phyloP scores from a whole-genome alignment of 2,888 invertebrate species.

The Nemoura dubitans region DNA sequence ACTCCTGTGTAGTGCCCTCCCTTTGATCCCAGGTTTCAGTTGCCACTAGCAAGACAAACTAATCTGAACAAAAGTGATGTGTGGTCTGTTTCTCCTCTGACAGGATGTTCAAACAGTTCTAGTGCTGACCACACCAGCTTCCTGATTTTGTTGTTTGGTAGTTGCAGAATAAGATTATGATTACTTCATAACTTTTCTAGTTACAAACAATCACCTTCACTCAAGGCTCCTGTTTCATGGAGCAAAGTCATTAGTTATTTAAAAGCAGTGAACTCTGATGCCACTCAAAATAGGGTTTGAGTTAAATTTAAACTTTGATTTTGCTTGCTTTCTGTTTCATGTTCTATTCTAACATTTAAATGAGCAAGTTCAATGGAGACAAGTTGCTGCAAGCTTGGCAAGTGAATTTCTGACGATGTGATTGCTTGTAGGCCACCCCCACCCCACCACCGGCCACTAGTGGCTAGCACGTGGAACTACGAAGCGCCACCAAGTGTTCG shows the following conservation, averaged over 20 bases:
- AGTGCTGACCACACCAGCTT: background rate
- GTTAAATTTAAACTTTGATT: background rate
- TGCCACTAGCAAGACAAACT: background rate
- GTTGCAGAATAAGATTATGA: background rate
- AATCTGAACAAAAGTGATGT: background rate
- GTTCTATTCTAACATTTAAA: background rate
- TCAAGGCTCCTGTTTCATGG: background rate
- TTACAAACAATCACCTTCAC: background rate
- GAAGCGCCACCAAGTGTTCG: slow-evolving; percentile 52
- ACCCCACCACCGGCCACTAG: slow-evolving; percentile 46
- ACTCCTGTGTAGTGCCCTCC: no score
- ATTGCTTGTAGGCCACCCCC: slow-evolving; percentile 45
- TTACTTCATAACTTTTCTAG: slow-evolving; percentile 7
- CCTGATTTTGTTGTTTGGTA: background rate
- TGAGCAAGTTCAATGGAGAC: background rate
- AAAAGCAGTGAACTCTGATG: background rate
- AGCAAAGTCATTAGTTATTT: background rate
- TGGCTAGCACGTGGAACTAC: slow-evolving; percentile 54
- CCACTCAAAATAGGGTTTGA: background rate
- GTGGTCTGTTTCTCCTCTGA: background rate
- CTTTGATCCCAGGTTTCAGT: background rate
- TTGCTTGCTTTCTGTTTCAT: background rate
- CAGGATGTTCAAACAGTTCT: background rate
- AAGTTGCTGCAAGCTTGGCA: background rate
- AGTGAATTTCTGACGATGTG: background rate